These are phyloP conservation scores for Drosophila triauraria DNA, from an alignment of 1,140 invertebrate genomes.

Conservation along the genomic window DNA sequence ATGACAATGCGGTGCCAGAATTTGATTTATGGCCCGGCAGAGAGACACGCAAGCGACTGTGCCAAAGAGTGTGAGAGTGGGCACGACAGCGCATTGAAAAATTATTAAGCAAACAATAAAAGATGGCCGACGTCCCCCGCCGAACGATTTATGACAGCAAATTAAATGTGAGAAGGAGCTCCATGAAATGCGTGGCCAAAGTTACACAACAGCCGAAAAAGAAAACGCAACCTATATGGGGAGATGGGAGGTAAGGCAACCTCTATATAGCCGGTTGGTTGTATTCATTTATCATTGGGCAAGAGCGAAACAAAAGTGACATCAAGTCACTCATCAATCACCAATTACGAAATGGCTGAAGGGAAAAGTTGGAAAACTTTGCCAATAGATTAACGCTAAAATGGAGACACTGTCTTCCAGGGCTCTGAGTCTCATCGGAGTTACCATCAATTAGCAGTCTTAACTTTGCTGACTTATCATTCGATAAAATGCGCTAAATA, in stretches of 20 bases:
- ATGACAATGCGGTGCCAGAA: constrained; percentile 80
- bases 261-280: constrained; percentile 3
- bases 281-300: constrained; percentile 80
- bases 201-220: constrained; percentile 54
- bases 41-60: constrained; percentile 62
- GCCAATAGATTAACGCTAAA: constrained; percentile 74
- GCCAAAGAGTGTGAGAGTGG: constrained; percentile 49
- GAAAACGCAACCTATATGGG: constrained; percentile 37
- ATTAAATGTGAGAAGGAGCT: constrained; percentile 51
- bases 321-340: constrained; percentile 83
- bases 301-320: constrained; percentile 65
- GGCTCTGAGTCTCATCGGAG: constrained; percentile 25
- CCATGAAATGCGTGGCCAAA: constrained; percentile 49
- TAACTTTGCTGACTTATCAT: constrained; percentile 5
- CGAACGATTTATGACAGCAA: constrained; percentile 69
- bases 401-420: constrained; percentile 26
- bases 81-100: constrained; percentile 65
- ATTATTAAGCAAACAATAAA: constrained; percentile 79
- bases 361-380: constrained; percentile 47
- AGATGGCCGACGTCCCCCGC: constrained; percentile 60
- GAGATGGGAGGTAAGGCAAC: constrained; percentile 30
- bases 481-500: constrained; percentile 5
- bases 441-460: constrained; percentile 29
- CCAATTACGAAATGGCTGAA: constrained; percentile 72
- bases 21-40: constrained; percentile 76